Conservation (phyloP, 1,140 invertebrate species). For the Sycophaga agraensis region DNA sequence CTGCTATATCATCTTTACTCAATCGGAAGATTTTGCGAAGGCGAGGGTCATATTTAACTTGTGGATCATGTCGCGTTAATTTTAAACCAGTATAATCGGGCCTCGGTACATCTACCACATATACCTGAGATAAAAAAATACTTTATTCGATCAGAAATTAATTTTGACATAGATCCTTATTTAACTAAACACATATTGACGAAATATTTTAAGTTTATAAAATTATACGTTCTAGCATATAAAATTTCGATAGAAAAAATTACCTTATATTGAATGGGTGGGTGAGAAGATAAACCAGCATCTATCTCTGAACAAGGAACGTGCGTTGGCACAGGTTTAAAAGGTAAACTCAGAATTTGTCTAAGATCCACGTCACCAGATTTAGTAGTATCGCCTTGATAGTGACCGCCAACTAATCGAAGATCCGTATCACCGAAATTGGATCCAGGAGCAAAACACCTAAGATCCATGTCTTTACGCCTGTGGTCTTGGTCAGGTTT, state of each 20-base stretch:
- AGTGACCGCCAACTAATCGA: slow-evolving; percentile 44
- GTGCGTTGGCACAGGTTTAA: slow-evolving; percentile 76
- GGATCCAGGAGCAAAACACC: slow-evolving; percentile 46
- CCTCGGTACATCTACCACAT: slow-evolving; percentile 68
- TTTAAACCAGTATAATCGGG: slow-evolving; percentile 75
- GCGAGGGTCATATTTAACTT: slow-evolving; percentile 71
- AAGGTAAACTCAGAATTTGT: slow-evolving; percentile 67
- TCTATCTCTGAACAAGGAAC: slow-evolving; percentile 82
- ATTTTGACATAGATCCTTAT: too few species aligned
- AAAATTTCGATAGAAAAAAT: slow-evolving; percentile 4
- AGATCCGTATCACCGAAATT: slow-evolving; percentile 54
- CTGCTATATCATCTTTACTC: slow-evolving; percentile 58
- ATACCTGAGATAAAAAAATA: slow-evolving; percentile 21
- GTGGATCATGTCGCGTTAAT: slow-evolving; percentile 68
- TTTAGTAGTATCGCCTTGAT: slow-evolving; percentile 35
- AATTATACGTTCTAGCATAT: too few species aligned
- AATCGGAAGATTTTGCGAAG: slow-evolving; percentile 73
- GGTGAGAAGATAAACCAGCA: slow-evolving; percentile 75
- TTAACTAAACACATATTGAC: too few species aligned
- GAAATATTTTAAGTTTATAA: too few species aligned
- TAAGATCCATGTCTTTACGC: slow-evolving; percentile 63
- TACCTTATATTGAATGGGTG: slow-evolving; percentile 70
- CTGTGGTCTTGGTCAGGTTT: slow-evolving; percentile 52
- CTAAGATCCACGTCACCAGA: slow-evolving; percentile 74
- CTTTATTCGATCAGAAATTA: too few species aligned